Evolutionary conservation across 2,888 invertebrate species (phyloP), one percentile per base, ranked within the genome.

Genomic region (Agrochola macilenta): DNA sequence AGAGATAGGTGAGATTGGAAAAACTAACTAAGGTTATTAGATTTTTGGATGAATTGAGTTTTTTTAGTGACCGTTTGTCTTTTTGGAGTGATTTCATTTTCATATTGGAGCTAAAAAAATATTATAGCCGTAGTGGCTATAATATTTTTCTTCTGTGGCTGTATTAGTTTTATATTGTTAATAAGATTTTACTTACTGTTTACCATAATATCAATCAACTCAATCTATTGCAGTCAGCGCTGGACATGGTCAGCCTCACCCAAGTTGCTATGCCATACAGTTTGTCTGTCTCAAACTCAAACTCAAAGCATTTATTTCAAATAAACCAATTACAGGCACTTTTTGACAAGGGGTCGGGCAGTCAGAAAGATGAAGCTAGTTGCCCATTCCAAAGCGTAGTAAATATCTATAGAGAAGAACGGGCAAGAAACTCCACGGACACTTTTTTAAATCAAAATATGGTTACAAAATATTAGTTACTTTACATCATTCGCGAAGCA

Each of bases 1-100:
- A 23, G 39, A 82, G 79, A 69, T 85, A 77, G 74, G 69, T 75
- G 71, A 74, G 52, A 78, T 83, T 76, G 69, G 52, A 70, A 63
- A 75, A 74, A 70, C 39, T 74, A 69, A 76, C 72, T 72, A 74
- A 60, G 69, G 58, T 83, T 84, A 71, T 79, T 76, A 70, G 61
- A 60, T 17, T 74, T 78, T 70, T 30, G 14, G n/a, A 63, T 39
- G 43, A 66, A 58, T 58, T 64, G 26, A 43, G 12, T 61, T 79
- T 80, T 70, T 71, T 72, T 58, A 11, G 1, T 2, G 58, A 30
- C 54, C 17, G 14, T 39, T 39, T 69, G n/a, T 54, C 39, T 54
- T 9, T 3, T 58, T 14, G 12, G 11, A 11, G 49, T 30, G 35
- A 54, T 54, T 75, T 74, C 3, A 9, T 39, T 65, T 61, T 39